phyloP scores from a whole-genome alignment of 2,113 vertebrate species.

The Etheostoma cragini region DNA sequence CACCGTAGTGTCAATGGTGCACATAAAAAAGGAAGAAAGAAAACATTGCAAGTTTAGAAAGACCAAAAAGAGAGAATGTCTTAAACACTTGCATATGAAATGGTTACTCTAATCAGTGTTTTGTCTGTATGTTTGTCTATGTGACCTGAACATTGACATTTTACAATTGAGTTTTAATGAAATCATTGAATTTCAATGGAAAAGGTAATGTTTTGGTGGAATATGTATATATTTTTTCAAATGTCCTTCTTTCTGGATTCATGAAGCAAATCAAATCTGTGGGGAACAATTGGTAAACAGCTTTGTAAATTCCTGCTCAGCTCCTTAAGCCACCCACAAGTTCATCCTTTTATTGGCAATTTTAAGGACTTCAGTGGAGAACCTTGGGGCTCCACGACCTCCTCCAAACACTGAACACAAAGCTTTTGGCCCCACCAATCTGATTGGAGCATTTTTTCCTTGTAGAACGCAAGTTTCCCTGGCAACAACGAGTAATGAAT shows the following conservation, averaged over 20 bases:
- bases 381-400: slow-evolving; percentile 76
- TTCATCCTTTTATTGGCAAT: slow-evolving; percentile 71
- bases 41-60: slow-evolving; percentile 58
- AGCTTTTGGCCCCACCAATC: slow-evolving; percentile 86
- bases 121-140: slow-evolving; percentile 61
- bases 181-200: slow-evolving; percentile 59
- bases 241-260: slow-evolving; percentile 13
- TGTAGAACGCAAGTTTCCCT: slow-evolving; percentile 87
- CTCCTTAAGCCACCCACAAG: slow-evolving; percentile 31
- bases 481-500: slow-evolving; percentile 90
- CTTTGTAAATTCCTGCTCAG: slow-evolving; percentile 35
- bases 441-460: slow-evolving; percentile 86
- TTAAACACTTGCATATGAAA: slow-evolving; percentile 58
- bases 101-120: slow-evolving; percentile 59
- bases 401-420: slow-evolving; percentile 76
- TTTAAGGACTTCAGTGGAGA: slow-evolving; percentile 75
- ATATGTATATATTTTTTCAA: slow-evolving; percentile 46
- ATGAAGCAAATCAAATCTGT: slow-evolving; percentile 8
- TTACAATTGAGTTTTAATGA: slow-evolving; percentile 64
- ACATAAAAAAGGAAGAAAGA: slow-evolving; percentile 25
- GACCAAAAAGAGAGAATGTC: slow-evolving; percentile 68
- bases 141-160: slow-evolving; percentile 61
- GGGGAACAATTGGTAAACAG: slow-evolving; percentile 4
- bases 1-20: slow-evolving; percentile 64
- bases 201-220: slow-evolving; percentile 57